These are phyloP conservation scores for Octopus sinensis DNA, from an alignment of 1,140 invertebrate genomes.

Conservation along the genomic window DNA sequence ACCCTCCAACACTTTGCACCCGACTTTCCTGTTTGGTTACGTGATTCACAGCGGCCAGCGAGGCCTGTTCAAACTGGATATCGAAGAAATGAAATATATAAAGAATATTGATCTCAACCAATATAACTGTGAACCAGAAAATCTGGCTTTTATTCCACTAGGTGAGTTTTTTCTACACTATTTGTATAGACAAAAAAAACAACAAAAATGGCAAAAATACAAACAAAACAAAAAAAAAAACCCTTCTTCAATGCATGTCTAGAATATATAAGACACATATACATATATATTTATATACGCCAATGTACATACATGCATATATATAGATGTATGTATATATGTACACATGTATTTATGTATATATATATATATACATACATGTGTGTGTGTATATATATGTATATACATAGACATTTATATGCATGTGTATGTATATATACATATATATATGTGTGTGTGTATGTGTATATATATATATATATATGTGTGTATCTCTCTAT, in stretches of 20 bases:
- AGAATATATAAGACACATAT: too few relatives aligned
- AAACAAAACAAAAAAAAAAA: too few relatives aligned
- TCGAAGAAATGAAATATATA: conserved; percentile 73
- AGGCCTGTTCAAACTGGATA: conserved; percentile 74
- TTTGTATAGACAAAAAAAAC: too few relatives aligned
- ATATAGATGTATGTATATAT: too few relatives aligned
- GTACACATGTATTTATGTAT: neutral
- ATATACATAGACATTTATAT: neutral
- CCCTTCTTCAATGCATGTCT: too few relatives aligned
- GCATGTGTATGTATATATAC: neutral
- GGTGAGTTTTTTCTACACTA: conserved; percentile 62
- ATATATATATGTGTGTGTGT: neutral
- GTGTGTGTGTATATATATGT: neutral
- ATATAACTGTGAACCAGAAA: conserved; percentile 73
- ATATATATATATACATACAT: neutral
- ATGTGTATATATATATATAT: neutral
- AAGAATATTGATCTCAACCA: conserved; percentile 72
- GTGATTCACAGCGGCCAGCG: conserved; percentile 71
- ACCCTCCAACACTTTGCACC: conserved; percentile 63
- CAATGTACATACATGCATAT: too few relatives aligned
- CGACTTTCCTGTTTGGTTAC: conserved; percentile 74
- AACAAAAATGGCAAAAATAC: too few relatives aligned
- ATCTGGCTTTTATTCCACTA: conserved; percentile 71
- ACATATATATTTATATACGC: too few relatives aligned
- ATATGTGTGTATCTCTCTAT: neutral